Evolutionary conservation across 2,113 vertebrate species (phyloP).

Genomic region (Todiramphus chloris): DNA sequence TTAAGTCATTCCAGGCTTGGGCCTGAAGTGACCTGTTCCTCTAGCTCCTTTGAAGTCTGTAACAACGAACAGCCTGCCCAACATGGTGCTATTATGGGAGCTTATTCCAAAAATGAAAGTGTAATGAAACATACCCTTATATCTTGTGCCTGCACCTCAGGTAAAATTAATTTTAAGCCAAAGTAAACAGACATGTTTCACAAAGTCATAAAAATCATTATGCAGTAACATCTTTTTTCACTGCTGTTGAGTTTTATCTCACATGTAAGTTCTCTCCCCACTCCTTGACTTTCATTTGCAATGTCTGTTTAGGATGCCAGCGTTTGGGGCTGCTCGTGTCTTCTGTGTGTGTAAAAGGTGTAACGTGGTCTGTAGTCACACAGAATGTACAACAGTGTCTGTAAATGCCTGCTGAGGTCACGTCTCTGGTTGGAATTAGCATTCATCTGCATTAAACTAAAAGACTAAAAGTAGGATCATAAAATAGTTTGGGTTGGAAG

Average conservation of each 20-base stretch:
- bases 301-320: not conserved
- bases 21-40: not conserved
- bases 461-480: not conserved
- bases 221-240: not conserved
- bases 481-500: not conserved
- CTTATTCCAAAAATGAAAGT: not conserved
- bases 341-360: not conserved
- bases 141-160: not conserved
- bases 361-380: not conserved
- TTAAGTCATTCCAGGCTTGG: not conserved
- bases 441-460: not conserved
- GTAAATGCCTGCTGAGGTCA: not conserved
- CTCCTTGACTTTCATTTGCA: not conserved
- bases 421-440: not conserved
- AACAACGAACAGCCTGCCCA: not conserved
- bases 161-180: constrained; percentile 3
- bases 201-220: not conserved
- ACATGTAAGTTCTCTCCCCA: accelerated
- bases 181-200: not conserved
- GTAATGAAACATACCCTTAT: not conserved
- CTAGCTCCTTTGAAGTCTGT: not conserved
- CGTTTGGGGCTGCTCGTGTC: not conserved
- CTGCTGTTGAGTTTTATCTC: not conserved
- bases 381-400: not conserved
- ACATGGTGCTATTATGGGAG: not conserved